A percentile compares a stretch with the other conserved stretches of the same genome.
Conservation (phyloP, 1,140 invertebrate genomes). For the Temnothorax nylanderi region DNA sequence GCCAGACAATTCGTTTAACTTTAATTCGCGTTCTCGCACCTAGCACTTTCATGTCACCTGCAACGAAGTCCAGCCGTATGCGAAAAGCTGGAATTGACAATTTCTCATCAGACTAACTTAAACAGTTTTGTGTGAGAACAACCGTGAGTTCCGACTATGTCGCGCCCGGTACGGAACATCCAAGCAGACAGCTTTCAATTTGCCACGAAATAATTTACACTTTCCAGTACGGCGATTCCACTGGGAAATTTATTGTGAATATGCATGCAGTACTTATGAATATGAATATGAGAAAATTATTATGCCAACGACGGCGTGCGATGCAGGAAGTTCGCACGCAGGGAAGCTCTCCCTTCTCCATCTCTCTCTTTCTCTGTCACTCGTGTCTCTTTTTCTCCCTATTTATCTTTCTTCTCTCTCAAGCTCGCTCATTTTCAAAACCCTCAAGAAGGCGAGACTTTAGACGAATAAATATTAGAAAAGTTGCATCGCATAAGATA, state of each 20-base stretch:
- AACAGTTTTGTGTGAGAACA: constrained; percentile 32
- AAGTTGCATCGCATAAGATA: not conserved
- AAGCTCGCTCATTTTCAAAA: not conserved
- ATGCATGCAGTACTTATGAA: constrained; percentile 73
- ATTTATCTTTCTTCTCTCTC: not conserved
- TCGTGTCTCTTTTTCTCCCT: not conserved
- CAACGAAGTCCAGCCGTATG: not conserved
- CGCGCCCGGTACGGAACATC: not conserved
- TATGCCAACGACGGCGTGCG: constrained; percentile 55
- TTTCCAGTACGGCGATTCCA: constrained; percentile 50
- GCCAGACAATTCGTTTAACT: not conserved
- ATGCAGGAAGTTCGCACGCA: constrained; percentile 59
- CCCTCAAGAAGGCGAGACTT: not conserved
- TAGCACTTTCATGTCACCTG: not conserved
- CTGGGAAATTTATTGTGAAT: constrained; percentile 72
- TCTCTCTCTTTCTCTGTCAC: not conserved
- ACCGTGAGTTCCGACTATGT: not conserved
- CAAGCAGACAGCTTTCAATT: constrained; percentile 67
- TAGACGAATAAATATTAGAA: not conserved
- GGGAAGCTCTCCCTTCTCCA: not conserved
- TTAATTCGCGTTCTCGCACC: not conserved
- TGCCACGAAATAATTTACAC: constrained; percentile 71
- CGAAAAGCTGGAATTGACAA: constrained; percentile 43
- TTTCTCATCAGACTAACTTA: constrained; percentile 53
- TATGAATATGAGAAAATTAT: constrained; percentile 73